phyloP scores from a whole-genome alignment of 2,797 vertebrate species.

The Myotis findleyi region DNA sequence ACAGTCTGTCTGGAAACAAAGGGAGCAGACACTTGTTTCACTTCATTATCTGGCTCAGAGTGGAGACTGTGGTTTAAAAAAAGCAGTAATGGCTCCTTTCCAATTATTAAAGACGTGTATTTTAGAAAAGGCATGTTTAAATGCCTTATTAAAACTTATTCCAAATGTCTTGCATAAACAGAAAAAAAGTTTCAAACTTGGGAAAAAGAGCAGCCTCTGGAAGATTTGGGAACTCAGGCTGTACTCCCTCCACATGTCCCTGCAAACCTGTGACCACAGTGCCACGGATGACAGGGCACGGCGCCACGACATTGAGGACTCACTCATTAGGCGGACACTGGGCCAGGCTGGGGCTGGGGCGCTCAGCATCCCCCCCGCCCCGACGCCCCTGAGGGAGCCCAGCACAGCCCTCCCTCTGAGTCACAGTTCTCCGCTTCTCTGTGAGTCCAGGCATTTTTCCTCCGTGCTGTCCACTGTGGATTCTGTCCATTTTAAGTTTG shows the following conservation, averaged over 20 bases:
- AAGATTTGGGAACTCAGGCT: constrained; percentile 66
- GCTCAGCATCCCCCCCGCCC: background rate
- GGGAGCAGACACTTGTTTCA: constrained; percentile 72
- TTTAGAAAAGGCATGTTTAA: constrained; percentile 75
- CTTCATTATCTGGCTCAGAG: constrained; percentile 74
- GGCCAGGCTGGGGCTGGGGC: no score
- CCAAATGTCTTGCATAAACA: constrained; percentile 74
- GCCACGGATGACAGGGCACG: no score
- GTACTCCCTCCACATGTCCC: constrained; percentile 62
- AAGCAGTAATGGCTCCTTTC: constrained; percentile 67
- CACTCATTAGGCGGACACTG: no score
- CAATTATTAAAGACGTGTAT: constrained; percentile 71
- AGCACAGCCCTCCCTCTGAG: background rate
- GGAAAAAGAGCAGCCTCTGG: background rate
- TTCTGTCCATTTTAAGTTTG: background rate
- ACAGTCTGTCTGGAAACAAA: constrained; percentile 59
- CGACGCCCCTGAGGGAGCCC: fast-evolving
- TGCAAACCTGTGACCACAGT: background rate
- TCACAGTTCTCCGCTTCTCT: background rate
- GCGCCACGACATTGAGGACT: no score
- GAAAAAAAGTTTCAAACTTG: constrained; percentile 56
- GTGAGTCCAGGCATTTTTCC: background rate
- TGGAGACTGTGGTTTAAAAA: constrained; percentile 63
- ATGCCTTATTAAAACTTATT: constrained; percentile 77
- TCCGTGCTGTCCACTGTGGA: background rate